phyloP scores from a whole-genome alignment of 2,797 vertebrate genomes.

The Acanthurus leucopareius region DNA sequence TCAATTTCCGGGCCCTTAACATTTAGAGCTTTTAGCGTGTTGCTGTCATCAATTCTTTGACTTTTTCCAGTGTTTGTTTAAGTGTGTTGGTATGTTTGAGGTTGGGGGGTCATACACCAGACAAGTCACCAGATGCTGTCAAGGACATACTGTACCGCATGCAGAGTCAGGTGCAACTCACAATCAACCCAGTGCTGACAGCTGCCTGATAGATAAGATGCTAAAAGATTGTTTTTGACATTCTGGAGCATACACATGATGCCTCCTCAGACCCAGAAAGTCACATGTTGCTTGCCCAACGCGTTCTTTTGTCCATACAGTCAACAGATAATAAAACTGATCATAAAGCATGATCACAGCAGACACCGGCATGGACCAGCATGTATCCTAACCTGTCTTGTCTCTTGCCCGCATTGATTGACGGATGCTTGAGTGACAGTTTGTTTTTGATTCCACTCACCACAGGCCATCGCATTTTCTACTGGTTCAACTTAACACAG shows the following conservation, averaged over 20 bases:
- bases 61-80: background rate
- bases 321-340: conserved; percentile 9
- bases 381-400: background rate
- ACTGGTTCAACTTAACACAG: background rate
- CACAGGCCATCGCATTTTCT: background rate
- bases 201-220: conserved; percentile 39
- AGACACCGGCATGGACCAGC: conserved; percentile 11
- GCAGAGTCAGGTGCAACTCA: background rate
- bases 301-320: background rate
- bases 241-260: background rate
- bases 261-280: background rate
- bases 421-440: background rate
- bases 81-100: background rate
- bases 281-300: background rate
- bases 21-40: too few relatives aligned
- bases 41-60: background rate
- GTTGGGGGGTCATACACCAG: background rate
- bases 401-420: too few relatives aligned
- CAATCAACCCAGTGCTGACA: background rate
- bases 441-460: background rate
- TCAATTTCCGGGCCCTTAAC: too few relatives aligned
- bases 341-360: background rate
- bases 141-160: background rate
- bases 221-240: background rate
- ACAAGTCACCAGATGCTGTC: background rate